These are phyloP conservation scores for Melanchra persicariae DNA, from an alignment of 2,888 invertebrate genomes.

Conservation along the genomic window DNA sequence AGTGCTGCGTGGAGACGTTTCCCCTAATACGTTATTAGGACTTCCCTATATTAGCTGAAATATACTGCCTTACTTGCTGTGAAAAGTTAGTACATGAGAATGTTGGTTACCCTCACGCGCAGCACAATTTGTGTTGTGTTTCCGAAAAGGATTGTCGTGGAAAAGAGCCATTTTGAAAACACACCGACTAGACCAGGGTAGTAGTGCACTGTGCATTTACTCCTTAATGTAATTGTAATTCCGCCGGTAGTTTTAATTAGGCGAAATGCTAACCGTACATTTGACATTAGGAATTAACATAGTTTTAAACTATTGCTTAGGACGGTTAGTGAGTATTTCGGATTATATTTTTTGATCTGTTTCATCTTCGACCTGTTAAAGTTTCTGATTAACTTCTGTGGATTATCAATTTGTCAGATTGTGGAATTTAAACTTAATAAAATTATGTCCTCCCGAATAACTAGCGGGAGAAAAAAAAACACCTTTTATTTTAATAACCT, in stretches of 20 bases:
- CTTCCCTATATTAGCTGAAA: constrained; percentile 59
- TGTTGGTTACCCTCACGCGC: constrained; percentile 74
- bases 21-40: constrained; percentile 59
- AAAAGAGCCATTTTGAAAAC: constrained; percentile 97
- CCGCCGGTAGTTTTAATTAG: constrained; percentile 82
- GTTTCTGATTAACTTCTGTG: constrained; percentile 87
- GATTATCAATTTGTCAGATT: constrained; percentile 86
- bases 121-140: constrained; percentile 96
- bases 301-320: constrained; percentile 81
- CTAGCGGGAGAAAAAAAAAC: constrained; percentile 76
- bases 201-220: constrained; percentile 88
- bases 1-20: constrained; percentile 74
- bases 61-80: constrained; percentile 66
- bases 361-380: constrained; percentile 83
- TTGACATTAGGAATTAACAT: constrained; percentile 81
- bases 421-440: constrained; percentile 89
- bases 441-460: constrained; percentile 81
- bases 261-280: constrained; percentile 81
- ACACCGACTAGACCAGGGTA: constrained; percentile 92
- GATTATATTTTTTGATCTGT: constrained; percentile 87
- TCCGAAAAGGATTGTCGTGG: constrained; percentile 94
- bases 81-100: constrained; percentile 65
- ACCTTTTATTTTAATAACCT: constrained; percentile 71
- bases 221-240: constrained; percentile 76
- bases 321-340: constrained; percentile 84